Percentiles rank a stretch among this genome's conserved stretches.
Evolutionary conservation across 1,140 invertebrate genomes (phyloP).

Genomic region (Macrocentrus cingulum): DNA sequence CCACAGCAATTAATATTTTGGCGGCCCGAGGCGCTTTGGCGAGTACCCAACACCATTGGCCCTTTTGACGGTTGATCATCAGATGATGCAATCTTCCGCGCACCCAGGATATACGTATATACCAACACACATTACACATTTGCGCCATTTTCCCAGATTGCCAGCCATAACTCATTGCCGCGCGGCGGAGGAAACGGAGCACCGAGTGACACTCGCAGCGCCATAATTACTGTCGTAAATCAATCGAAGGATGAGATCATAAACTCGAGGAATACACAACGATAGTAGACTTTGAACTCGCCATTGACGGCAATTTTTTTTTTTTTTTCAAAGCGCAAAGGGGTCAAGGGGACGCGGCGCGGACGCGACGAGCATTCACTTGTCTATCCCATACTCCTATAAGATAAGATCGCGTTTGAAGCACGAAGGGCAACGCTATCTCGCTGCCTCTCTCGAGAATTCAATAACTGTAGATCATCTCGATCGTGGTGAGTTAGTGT

Average conservation of each 20-base stretch:
- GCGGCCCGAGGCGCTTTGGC: constrained; percentile 31
- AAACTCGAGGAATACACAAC: constrained; percentile 45
- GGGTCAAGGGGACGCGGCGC: no score
- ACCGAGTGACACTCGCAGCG: constrained; percentile 55
- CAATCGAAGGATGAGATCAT: constrained; percentile 60
- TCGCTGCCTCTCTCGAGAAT: constrained; percentile 21
- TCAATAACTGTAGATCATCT: constrained; percentile 30
- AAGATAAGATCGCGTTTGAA: constrained; percentile 21
- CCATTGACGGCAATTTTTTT: no score
- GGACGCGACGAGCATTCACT: constrained; percentile 27
- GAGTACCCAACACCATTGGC: constrained; percentile 31
- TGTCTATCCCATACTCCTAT: constrained; percentile 6
- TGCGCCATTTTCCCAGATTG: constrained; percentile 49
- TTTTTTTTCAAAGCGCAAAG: no score
- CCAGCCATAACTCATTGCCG: constrained; percentile 58
- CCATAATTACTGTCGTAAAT: constrained; percentile 61
- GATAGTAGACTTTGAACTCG: background rate
- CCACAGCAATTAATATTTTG: constrained; percentile 43
- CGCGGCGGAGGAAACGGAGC: constrained; percentile 45
- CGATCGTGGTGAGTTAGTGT: constrained; percentile 26
- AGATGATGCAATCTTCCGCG: constrained; percentile 37
- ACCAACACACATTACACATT: background rate
- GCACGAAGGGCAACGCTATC: background rate
- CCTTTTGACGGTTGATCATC: constrained; percentile 25
- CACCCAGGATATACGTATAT: constrained; percentile 5